Percentiles rank a stretch among this genome's conserved stretches.
These are phyloP conservation scores for Riparia riparia DNA, from an alignment of 2,113 vertebrate species.

Conservation along the genomic window DNA sequence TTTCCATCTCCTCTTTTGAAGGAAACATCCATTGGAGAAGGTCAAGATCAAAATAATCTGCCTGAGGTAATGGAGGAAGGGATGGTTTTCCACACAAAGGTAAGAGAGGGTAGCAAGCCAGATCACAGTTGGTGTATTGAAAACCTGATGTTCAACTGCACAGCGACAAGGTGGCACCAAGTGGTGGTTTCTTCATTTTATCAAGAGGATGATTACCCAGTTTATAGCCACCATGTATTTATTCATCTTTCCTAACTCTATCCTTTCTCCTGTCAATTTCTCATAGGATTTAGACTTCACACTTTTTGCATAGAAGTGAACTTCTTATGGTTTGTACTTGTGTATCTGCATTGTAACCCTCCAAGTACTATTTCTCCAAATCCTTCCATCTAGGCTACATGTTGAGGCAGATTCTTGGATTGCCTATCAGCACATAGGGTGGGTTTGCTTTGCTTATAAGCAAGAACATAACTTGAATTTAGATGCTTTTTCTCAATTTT, in stretches of 20 bases:
- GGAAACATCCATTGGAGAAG: not conserved
- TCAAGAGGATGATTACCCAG: not conserved
- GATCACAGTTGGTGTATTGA: not conserved
- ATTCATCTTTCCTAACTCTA: not conserved
- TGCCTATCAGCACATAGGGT: not conserved
- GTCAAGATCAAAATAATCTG: not conserved
- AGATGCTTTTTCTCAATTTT: not conserved
- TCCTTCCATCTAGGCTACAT: not conserved
- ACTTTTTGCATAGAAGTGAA: not conserved
- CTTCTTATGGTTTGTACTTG: not conserved
- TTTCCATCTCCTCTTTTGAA: not conserved
- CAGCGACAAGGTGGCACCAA: accelerated
- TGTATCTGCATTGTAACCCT: not conserved
- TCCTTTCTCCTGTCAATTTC: not conserved
- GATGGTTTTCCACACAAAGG: not conserved
- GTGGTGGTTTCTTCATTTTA: not conserved
- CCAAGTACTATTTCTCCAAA: not conserved
- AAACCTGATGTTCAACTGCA: not conserved
- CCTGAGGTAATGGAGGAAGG: not conserved
- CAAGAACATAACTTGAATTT: not conserved
- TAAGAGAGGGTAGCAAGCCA: not conserved
- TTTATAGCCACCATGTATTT: not conserved
- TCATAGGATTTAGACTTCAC: not conserved
- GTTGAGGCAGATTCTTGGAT: not conserved
- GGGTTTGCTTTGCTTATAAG: not conserved